Percentiles rank a stretch among this genome's conserved stretches.
These are phyloP conservation scores for Copidosoma aretas DNA, from an alignment of 2,888 invertebrate genomes.

Conservation along the genomic window DNA sequence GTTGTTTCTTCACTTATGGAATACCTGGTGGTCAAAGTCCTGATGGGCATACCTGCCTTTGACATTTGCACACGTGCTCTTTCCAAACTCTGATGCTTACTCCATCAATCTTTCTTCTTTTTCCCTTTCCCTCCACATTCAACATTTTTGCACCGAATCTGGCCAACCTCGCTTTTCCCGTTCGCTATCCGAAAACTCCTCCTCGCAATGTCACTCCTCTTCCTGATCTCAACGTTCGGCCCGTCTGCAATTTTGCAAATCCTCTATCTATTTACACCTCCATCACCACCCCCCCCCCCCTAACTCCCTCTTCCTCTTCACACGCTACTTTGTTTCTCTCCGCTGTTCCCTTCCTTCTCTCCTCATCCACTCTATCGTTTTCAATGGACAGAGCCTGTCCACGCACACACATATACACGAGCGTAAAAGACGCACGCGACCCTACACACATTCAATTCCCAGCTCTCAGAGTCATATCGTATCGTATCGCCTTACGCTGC, in stretches of 20 bases:
- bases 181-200: background rate
- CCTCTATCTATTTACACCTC: slow-evolving; percentile 23
- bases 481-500: no score
- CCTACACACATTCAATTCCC: no score
- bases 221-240: background rate
- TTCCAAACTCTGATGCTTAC: no score
- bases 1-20: no score
- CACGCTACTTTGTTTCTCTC: slow-evolving; percentile 20
- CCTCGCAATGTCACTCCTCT: slow-evolving; percentile 10
- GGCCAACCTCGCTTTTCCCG: background rate
- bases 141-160: background rate
- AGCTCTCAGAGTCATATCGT: no score
- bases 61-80: no score
- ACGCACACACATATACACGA: background rate
- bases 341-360: slow-evolving; percentile 6
- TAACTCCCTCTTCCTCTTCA: slow-evolving; percentile 10
- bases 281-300: background rate
- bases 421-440: no score
- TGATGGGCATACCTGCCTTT: no score
- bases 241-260: slow-evolving; percentile 5
- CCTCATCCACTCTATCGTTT: no score
- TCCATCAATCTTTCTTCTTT: background rate
- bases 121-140: background rate
- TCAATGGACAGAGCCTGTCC: background rate
- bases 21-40: no score